Conservation (phyloP, 2,888 invertebrate species). For the Allacma fusca region DNA sequence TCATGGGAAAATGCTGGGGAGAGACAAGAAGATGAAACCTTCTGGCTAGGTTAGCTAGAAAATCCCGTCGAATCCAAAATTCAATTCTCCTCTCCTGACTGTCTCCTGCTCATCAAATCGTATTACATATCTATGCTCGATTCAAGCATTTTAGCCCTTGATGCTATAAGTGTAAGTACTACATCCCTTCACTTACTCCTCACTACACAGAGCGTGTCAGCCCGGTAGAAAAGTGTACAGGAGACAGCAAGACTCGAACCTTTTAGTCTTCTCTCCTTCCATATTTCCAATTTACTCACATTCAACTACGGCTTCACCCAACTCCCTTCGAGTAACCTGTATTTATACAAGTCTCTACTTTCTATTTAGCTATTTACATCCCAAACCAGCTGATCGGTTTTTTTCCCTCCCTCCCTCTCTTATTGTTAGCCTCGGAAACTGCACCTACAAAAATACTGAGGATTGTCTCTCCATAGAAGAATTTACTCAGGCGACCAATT, state of each 20-base stretch:
- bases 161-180: not conserved
- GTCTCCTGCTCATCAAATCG: constrained; percentile 32
- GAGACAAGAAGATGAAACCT: constrained; percentile 32
- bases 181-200: not conserved
- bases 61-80: constrained; percentile 42
- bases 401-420: not conserved
- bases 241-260: constrained; percentile 4
- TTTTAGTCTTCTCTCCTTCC: not conserved
- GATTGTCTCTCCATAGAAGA: not conserved
- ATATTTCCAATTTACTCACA: constrained; percentile 5
- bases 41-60: constrained; percentile 38
- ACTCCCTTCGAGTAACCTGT: not conserved
- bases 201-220: too few species aligned
- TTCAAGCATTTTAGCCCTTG: constrained; percentile 12
- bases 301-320: not conserved
- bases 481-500: not conserved
- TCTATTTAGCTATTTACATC: constrained; percentile 3
- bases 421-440: not conserved
- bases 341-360: constrained; percentile 9
- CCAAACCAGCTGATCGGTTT: not conserved
- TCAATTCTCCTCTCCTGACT: constrained; percentile 40
- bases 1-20: constrained; percentile 9
- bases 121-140: constrained; percentile 5
- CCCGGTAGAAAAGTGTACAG: not conserved
- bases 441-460: not conserved